Percentiles rank a stretch among this genome's conserved stretches.
Conservation (phyloP, 1,140 invertebrate genomes). For the Bombus cullumanus region DNA sequence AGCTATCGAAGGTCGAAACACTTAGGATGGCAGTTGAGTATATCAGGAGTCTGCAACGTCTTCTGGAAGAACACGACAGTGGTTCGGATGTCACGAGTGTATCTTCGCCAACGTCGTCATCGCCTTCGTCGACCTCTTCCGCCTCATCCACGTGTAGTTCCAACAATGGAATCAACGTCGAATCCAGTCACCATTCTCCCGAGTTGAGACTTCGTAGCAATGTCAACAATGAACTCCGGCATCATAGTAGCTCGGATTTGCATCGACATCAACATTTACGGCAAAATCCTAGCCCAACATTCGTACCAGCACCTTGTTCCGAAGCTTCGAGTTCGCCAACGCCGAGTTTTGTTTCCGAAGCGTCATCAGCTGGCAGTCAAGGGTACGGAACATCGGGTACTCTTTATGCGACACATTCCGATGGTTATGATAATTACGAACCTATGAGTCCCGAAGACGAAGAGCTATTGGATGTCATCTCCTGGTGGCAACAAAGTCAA, state of each 20-base stretch:
- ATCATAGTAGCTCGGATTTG: constrained; percentile 60
- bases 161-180: constrained; percentile 34
- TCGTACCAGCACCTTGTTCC: constrained; percentile 85
- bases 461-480: constrained; percentile 94
- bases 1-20: constrained; percentile 98
- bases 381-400: constrained; percentile 80
- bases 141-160: constrained; percentile 57
- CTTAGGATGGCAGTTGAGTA: constrained; percentile 96
- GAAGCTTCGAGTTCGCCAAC: constrained; percentile 90
- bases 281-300: constrained; percentile 75
- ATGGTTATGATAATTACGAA: constrained; percentile 90
- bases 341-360: constrained; percentile 90
- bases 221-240: constrained; percentile 53
- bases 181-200: constrained; percentile 42
- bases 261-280: constrained; percentile 61
- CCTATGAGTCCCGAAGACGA: constrained; percentile 95
- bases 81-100: constrained; percentile 46
- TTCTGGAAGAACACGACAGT: constrained; percentile 89
- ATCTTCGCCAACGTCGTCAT: constrained; percentile 66
- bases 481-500: constrained; percentile 90
- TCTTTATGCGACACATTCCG: constrained; percentile 83
- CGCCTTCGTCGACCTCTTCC: constrained; percentile 63
- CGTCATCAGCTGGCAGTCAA: constrained; percentile 85
- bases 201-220: constrained; percentile 63
- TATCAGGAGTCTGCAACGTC: constrained; percentile 92